Evolutionary conservation across 2,113 vertebrate genomes (phyloP).

Genomic region (Carassius auratus): DNA sequence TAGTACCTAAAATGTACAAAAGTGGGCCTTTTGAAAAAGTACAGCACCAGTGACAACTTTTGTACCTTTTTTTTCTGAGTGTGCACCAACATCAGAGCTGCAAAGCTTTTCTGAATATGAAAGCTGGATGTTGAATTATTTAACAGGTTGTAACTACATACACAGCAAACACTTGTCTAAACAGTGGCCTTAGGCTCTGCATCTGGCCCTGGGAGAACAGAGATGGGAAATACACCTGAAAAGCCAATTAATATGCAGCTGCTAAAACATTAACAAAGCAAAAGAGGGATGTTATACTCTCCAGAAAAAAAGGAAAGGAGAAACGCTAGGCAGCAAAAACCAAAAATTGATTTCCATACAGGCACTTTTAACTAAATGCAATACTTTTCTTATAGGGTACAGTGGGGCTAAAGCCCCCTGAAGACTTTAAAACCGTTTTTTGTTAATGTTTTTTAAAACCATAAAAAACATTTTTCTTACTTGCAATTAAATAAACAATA

Average conservation of each 20-base stretch:
- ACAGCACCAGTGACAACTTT: too few species aligned
- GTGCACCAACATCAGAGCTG: neutral
- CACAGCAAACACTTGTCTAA: slow-evolving; percentile 31
- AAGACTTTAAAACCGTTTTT: neutral
- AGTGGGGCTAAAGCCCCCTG: neutral
- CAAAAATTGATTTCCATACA: neutral
- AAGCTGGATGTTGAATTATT: slow-evolving; percentile 40
- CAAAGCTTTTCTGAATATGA: slow-evolving; percentile 11
- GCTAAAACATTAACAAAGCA: slow-evolving; percentile 26
- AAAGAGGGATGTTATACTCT: neutral
- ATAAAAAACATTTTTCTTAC: too few species aligned
- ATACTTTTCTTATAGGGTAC: neutral
- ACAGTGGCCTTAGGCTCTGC: slow-evolving; percentile 28
- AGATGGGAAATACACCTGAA: slow-evolving; percentile 14
- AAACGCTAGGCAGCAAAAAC: neutral
- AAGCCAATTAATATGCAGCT: slow-evolving; percentile 28
- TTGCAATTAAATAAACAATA: neutral
- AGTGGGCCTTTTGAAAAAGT: too few species aligned
- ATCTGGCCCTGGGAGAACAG: slow-evolving; percentile 27
- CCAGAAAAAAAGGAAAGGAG: neutral
- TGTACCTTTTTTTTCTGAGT: too few species aligned
- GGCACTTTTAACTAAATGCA: neutral
- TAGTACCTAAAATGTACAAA: too few species aligned
- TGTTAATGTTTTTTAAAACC: too few species aligned
- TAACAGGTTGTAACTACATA: slow-evolving; percentile 35